Evolutionary conservation across 1,140 invertebrate species (phyloP), one percentile per base, ranked within the genome.

Genomic region (Drosophila kurseongensis): DNA sequence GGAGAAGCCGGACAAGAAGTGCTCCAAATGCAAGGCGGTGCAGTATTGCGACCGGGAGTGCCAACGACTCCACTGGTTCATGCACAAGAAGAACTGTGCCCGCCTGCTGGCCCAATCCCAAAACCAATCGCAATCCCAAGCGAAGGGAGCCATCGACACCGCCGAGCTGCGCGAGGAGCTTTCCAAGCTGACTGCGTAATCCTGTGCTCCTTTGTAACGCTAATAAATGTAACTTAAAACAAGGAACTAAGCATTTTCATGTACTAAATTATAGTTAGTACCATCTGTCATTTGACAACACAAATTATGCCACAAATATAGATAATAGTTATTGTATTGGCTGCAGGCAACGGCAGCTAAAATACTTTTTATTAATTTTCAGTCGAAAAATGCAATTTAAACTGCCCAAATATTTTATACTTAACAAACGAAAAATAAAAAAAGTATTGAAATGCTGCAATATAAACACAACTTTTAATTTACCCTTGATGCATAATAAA

Each of bases 41-140:
- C 95, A 96, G 78, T 99, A 99, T 92, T 99, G 99, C 93, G 96
- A 98, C 91, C 94, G 97, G 73, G 95, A 96, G 80, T 99, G 99
- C 92, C 98, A 99, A 92, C 95, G 97, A 78, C 93, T 99, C 7
- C 98, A 99, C 93, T 99, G 98, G 98, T 96, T 97, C 79, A 95
- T 97, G 75, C 98, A 99, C 92, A 99, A 99, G 93, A 98, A 98
- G 91, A 95, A 94, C 29, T 97, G 96, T 78, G 94, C 95, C 8
- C 93, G 95, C 76, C 93, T 95, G 32, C 91, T 93, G 5, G 82
- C 91, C 10, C 68, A 79, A 4, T 66, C 75, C 4, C 47, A 54
- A 51, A 40, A 55, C n/a, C 67, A 77, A 0, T 57, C 54, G 9
- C 52, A 72, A 41, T 47, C 71, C 5, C 72, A 78, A 13, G 36